A percentile compares a stretch with the other conserved stretches of the same genome.
These are phyloP conservation scores for Scaptomyza parva DNA, from an alignment of 2,888 invertebrate species.

Conservation along the genomic window DNA sequence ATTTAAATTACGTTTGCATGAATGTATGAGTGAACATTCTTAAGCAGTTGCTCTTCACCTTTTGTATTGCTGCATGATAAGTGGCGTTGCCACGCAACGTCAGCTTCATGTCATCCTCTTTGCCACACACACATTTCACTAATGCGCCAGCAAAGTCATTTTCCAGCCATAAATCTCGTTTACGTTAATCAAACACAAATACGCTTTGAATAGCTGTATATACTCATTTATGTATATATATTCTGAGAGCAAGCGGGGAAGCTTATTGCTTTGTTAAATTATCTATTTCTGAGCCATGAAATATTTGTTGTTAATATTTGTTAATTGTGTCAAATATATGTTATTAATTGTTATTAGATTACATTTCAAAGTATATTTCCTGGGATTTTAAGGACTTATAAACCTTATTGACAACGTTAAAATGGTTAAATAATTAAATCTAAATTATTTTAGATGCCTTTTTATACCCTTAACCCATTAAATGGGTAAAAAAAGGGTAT, in stretches of 20 bases:
- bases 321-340: neutral
- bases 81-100: constrained; percentile 4
- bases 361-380: neutral
- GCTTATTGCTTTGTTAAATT: neutral
- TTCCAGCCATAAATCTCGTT: constrained; percentile 1
- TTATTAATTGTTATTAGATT: neutral
- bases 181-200: neutral
- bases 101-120: constrained; percentile 1
- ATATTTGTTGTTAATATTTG: constrained; percentile 3
- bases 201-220: neutral
- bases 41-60: constrained; percentile 3
- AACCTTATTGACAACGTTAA: neutral
- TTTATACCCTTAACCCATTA: too few relatives aligned
- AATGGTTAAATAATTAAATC: neutral
- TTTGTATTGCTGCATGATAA: constrained; percentile 7
- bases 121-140: neutral
- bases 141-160: constrained; percentile 7
- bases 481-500: too few relatives aligned
- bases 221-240: neutral
- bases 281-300: neutral
- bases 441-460: neutral
- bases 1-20: constrained; percentile 38
- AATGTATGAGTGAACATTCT: neutral
- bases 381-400: too few relatives aligned
- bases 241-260: neutral